These are phyloP conservation scores for Dolichoris vasculosae DNA, from an alignment of 1,140 invertebrate genomes.

Conservation along the genomic window DNA sequence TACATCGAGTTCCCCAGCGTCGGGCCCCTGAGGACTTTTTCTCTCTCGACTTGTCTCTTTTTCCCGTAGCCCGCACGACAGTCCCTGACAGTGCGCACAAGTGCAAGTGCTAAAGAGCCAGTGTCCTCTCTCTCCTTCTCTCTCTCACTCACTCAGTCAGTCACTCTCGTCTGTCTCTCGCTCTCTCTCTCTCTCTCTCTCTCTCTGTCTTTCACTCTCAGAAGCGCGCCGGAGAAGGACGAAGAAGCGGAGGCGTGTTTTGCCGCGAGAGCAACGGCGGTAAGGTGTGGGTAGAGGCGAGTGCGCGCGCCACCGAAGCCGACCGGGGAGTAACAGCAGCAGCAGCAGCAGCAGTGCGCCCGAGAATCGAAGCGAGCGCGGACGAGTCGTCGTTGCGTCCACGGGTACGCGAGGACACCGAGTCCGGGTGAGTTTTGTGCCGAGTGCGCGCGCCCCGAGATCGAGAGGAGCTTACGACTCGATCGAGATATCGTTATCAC, in stretches of 20 bases:
- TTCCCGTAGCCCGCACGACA: not conserved
- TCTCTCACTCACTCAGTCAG: too few species aligned
- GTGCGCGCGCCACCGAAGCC: slow-evolving; percentile 21
- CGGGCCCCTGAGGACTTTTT: too few species aligned
- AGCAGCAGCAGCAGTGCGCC: not conserved
- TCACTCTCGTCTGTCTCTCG: not conserved
- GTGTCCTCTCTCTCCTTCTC: slow-evolving; percentile 19
- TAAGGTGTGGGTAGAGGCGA: slow-evolving; percentile 36
- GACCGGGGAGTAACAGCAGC: too few species aligned
- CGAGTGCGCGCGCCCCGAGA: too few species aligned
- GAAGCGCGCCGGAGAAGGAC: not conserved
- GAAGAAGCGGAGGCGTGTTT: slow-evolving; percentile 35
- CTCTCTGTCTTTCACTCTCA: slow-evolving; percentile 27
- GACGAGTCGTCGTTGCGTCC: not conserved
- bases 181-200: slow-evolving; percentile 36
- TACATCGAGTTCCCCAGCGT: not conserved
- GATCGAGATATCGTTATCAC: too few species aligned
- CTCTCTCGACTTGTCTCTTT: too few species aligned
- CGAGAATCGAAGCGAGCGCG: slow-evolving; percentile 36
- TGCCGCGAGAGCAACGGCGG: not conserved
- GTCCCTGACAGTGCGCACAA: not conserved
- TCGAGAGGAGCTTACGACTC: too few species aligned
- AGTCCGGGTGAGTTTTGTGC: too few species aligned
- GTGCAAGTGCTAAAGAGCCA: slow-evolving; percentile 20
- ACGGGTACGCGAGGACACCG: too few species aligned